Base-by-base conservation (phyloP, 2,797 vertebrate genomes). In the Pteropus rufus region DNA sequence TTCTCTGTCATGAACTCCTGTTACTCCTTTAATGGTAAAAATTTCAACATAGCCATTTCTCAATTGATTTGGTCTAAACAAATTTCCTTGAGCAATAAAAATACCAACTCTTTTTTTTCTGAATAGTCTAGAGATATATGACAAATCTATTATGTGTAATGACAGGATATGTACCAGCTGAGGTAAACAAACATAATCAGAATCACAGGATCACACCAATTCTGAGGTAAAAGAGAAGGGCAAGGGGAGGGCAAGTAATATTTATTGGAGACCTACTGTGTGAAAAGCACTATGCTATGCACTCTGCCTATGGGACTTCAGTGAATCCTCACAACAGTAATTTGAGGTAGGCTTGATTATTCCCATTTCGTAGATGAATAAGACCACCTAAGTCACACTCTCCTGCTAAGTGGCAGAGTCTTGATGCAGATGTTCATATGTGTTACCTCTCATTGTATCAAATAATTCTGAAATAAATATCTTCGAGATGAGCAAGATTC, bases 71-170 rank as follows among this genome's bases (percentile, higher is more conserved):
- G 11, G 46, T 29, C 56, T 73, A 82, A 72, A 21, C 10, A 97
- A 69, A 95, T 94, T 90, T 81, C 23, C 56, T 69, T 91, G n/a
- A 89, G 19, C 18, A 54, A 82, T 86, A 16, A 87, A 95, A 92
- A 86, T 19, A 54, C 24, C 24, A 49, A 46, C 18, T 18, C 14
- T 41, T 86, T 94, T 81, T 81, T 89, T 79, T 34, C 67, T 44
- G 34, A 89, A 31, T 23, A 73, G 56, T n/a, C n/a, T 69, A 44
- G 34, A 70, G 10, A 84, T 24, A 62, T 8, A 41, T 29, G 9
- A 10, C 16, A 72, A 89, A 46, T 70, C 26, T 8, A 67, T 11
- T 31, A 26, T 73, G 29, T 34, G 19, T 60, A 80, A 69, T 62
- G 46, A 39, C 31, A 64, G 62, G 2, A 15, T 16, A 7, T 58